These are phyloP conservation scores for Ficedula albicollis DNA, from an alignment of 2,797 vertebrate genomes.

Conservation along the genomic window DNA sequence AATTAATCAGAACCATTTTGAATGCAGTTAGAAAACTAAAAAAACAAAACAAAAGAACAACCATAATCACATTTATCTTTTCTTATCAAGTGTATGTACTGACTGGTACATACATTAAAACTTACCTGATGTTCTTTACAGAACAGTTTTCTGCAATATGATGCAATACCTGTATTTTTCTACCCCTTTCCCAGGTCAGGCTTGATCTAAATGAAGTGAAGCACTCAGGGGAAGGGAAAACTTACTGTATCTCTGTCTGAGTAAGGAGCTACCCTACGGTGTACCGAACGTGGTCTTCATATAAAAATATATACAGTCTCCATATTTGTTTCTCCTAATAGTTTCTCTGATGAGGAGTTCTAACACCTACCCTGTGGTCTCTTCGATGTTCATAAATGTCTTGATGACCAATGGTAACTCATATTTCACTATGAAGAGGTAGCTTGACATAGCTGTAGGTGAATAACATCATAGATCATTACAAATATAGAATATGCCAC, in stretches of 20 bases:
- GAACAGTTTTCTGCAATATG: conserved; percentile 3
- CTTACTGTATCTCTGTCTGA: conserved; percentile 57
- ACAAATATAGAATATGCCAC: conserved; percentile 71
- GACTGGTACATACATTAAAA: conserved; percentile 14
- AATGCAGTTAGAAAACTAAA: not conserved
- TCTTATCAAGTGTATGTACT: not conserved
- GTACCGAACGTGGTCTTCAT: conserved; percentile 48
- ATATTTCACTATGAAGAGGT: conserved; percentile 99
- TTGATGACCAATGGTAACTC: conserved; percentile 96
- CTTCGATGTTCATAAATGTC: conserved; percentile 81
- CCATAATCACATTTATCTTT: not conserved
- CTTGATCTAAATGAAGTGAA: conserved; percentile 37
- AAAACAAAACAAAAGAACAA: not conserved
- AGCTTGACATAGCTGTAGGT: conserved; percentile 96
- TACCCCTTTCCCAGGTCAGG: conserved; percentile 39
- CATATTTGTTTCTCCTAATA: conserved; percentile 53
- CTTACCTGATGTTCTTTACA: conserved; percentile 56
- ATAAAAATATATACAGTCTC: conserved; percentile 50
- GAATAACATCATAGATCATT: conserved; percentile 76
- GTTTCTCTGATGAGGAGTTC: conserved; percentile 71
- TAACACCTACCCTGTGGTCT: conserved; percentile 83
- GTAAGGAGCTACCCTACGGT: conserved; percentile 51
- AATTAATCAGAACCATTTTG: not conserved
- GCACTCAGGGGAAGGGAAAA: conserved; percentile 23
- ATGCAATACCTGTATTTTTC: conserved; percentile 2